A percentile compares a stretch with the other conserved stretches of the same genome.
Conservation (phyloP, 2,797 vertebrate genomes). For the Mus spretus region DNA sequence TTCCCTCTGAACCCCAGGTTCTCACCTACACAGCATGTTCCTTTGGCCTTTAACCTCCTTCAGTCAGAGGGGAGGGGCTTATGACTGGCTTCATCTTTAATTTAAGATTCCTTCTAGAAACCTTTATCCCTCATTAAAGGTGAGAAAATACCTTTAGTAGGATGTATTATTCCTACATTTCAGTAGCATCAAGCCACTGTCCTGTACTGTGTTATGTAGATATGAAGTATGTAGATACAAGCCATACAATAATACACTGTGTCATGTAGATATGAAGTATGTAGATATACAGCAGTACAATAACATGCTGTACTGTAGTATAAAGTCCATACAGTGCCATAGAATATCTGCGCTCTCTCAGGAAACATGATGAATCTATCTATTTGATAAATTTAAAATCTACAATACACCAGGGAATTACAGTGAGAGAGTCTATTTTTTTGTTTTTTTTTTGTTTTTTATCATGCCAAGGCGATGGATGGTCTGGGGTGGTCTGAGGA, state of each 20-base stretch:
- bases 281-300: fast-evolving
- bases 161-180: background rate
- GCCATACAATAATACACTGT: no score
- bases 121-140: background rate
- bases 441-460: no score
- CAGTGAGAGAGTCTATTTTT: background rate
- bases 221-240: background rate
- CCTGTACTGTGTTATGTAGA: background rate
- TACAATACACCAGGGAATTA: background rate
- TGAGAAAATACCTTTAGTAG: background rate
- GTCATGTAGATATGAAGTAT: no score
- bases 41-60: constrained; percentile 55
- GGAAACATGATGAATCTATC: background rate
- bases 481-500: background rate
- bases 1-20: constrained; percentile 51
- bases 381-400: background rate
- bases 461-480: background rate
- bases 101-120: constrained; percentile 44
- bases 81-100: constrained; percentile 59
- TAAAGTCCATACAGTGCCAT: background rate
- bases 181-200: background rate
- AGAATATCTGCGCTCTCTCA: background rate
- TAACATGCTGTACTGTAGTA: fast-evolving
- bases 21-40: background rate
- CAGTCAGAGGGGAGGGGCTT: constrained; percentile 52